Conservation (phyloP, 2,113 vertebrate species). For the Zingel zingel region DNA sequence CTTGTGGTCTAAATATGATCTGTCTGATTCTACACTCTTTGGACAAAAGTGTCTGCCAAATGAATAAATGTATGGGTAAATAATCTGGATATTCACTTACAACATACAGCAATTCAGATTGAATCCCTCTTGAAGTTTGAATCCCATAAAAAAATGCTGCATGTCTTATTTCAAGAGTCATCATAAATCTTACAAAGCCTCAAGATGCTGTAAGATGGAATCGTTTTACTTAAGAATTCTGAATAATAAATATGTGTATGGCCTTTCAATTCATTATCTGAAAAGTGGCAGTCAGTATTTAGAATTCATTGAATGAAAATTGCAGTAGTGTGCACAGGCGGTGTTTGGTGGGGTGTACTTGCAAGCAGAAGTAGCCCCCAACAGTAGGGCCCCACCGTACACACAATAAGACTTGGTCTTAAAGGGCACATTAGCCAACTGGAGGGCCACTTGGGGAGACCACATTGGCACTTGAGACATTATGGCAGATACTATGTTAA, state of each 20-base stretch:
- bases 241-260: background rate
- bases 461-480: background rate
- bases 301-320: background rate
- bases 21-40: background rate
- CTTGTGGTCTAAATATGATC: slow-evolving; percentile 60
- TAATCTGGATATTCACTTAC: background rate
- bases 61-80: background rate
- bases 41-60: background rate
- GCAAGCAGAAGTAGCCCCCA: background rate
- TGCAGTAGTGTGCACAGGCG: background rate
- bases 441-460: background rate
- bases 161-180: background rate
- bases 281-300: background rate
- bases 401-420: background rate
- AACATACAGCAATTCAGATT: background rate
- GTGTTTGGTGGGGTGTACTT: background rate
- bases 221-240: background rate
- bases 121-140: background rate
- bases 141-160: background rate
- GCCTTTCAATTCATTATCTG: background rate
- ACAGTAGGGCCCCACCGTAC: background rate
- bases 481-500: background rate
- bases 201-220: background rate
- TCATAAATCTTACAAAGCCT: background rate
- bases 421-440: background rate